Conservation (phyloP, 2,113 vertebrate species). For the Apodemus speciosus region DNA sequence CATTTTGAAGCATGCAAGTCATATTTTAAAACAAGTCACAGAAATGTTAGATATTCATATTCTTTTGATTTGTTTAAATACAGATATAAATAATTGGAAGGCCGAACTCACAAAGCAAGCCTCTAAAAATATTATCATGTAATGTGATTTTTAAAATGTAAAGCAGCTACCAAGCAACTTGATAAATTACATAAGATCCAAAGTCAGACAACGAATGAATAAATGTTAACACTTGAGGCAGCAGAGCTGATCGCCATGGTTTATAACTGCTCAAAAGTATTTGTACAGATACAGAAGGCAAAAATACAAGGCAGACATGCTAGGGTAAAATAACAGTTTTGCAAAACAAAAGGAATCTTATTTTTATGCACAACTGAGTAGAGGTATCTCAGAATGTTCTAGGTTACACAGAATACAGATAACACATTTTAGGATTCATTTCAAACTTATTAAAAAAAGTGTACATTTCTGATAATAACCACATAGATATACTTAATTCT, state of each 20-base stretch:
- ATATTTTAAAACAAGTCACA: not conserved
- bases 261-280: not conserved
- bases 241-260: not conserved
- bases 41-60: not conserved
- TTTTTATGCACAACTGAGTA: slow-evolving; percentile 22
- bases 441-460: not conserved
- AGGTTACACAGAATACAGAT: slow-evolving; percentile 8
- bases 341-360: slow-evolving; percentile 15
- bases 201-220: slow-evolving; percentile 46
- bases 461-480: slow-evolving; percentile 18
- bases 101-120: not conserved
- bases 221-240: not conserved
- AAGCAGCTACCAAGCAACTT: slow-evolving; percentile 22
- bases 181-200: not conserved
- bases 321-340: not conserved
- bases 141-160: slow-evolving; percentile 17
- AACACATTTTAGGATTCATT: slow-evolving; percentile 34
- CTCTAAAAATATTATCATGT: not conserved
- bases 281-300: not conserved
- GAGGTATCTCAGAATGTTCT: slow-evolving; percentile 28
- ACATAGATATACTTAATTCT: slow-evolving; percentile 7
- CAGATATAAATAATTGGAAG: slow-evolving; percentile 2
- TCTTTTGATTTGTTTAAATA: slow-evolving; percentile 1
- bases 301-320: not conserved
- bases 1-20: not conserved